Evolutionary conservation across 1,140 invertebrate species (phyloP), one percentile per base, ranked within the genome.

Genomic region (Drosophila athabasca): DNA sequence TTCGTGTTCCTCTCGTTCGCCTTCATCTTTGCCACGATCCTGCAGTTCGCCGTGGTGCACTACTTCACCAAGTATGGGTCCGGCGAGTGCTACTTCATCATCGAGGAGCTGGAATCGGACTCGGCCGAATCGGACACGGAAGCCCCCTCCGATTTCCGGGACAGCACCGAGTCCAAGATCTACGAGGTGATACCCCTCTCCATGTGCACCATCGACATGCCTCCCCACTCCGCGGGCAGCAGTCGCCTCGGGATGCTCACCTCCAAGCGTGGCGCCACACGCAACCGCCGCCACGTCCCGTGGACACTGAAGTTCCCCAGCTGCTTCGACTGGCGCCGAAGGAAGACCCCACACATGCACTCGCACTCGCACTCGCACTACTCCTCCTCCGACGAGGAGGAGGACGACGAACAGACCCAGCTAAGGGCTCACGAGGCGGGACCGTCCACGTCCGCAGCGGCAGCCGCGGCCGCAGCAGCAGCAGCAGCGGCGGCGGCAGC

Each of bases 21-120:
- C 1, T 98, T 97, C 90, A 96, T 97, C 53, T 96, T 97, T 77
- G 96, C 96, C 3, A 97, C 96, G 1, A 97, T 97, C 55, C 94
- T 96, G 61, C 96, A 96, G 93, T 98, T 97, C 91, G 96, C 96
- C 5, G 94, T 97, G 6, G 97, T 98, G 0, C 97, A 98, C 89
- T 97, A 97, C 84, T 97, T 96, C 91, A 98, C 97, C 4, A 98
- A 97, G 91, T 95, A 96, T 72, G 96, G 96, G 11, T 97, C 95
- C 8, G 97, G 96, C 0, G 97, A 97, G 88, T 95, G 95, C 79
- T 96, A 96, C 90, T 96, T 96, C 79, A 94, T 94, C 55, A 93
- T 93, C 1, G 90, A 92, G 8, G 95, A 95, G 74, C 85, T 94
- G 9, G 94, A 93, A 62, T 93, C 93, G 9, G 94, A 94, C 48